Evolutionary conservation across 2,888 invertebrate species (phyloP).

Genomic region (Scrobipalpa atriplicella): DNA sequence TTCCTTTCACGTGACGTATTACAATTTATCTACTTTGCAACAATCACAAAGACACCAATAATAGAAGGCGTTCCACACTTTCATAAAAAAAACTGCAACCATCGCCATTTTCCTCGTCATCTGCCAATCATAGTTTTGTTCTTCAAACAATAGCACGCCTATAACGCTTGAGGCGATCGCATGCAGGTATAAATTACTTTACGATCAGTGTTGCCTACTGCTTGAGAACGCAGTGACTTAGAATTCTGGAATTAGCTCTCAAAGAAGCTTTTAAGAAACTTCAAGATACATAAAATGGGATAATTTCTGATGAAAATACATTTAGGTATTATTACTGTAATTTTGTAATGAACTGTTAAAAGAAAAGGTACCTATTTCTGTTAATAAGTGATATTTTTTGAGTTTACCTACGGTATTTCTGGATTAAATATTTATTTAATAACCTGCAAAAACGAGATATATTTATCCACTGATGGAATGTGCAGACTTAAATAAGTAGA

Average conservation of each 20-base stretch:
- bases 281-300: no score
- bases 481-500: background rate
- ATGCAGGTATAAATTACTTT: constrained; percentile 53
- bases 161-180: constrained; percentile 42
- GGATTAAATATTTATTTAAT: no score
- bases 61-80: background rate
- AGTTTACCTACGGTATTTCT: no score
- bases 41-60: background rate
- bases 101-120: background rate
- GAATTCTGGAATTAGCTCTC: no score
- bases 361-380: no score
- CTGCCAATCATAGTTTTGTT: constrained; percentile 49
- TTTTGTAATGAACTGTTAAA: no score
- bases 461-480: background rate
- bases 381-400: no score
- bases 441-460: background rate
- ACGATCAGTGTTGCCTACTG: constrained; percentile 55
- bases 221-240: constrained; percentile 70
- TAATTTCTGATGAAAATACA: no score
- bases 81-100: background rate
- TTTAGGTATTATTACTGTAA: no score
- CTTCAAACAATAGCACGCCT: constrained; percentile 39
- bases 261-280: no score
- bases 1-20: no score
- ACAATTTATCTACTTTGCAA: background rate